Evolutionary conservation across 2,888 invertebrate genomes (phyloP).

Genomic region (Geophilus truncorum): DNA sequence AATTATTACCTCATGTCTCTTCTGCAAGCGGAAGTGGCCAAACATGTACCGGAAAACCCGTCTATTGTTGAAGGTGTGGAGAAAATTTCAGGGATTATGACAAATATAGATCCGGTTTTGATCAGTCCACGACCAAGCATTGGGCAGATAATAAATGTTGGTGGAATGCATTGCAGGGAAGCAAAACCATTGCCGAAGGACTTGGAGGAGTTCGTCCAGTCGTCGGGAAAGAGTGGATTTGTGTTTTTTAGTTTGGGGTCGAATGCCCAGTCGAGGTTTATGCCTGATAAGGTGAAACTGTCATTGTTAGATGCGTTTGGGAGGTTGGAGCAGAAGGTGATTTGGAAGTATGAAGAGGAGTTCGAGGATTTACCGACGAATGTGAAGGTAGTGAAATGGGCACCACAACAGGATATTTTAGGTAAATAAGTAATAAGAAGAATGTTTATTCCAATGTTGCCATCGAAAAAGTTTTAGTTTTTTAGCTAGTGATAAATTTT

Average conservation of each 20-base stretch:
- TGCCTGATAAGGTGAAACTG: neutral
- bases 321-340: neutral
- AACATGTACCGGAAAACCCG: neutral
- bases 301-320: neutral
- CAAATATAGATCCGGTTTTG: slow-evolving; percentile 32
- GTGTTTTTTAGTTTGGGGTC: slow-evolving; percentile 23
- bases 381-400: neutral
- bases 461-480: too few species aligned
- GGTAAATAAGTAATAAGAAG: too few species aligned
- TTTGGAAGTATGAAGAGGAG: slow-evolving; percentile 29
- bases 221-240: neutral
- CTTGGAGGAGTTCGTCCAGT: neutral
- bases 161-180: slow-evolving; percentile 34
- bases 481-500: too few species aligned
- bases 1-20: neutral
- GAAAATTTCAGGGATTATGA: slow-evolving; percentile 32
- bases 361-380: neutral
- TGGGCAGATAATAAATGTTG: slow-evolving; percentile 31
- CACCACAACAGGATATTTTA: slow-evolving; percentile 30
- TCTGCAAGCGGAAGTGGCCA: neutral
- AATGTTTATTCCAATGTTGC: too few species aligned
- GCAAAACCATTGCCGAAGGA: slow-evolving; percentile 32
- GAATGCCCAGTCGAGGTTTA: neutral
- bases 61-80: neutral
- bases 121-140: slow-evolving; percentile 30